These are phyloP conservation scores for Lutraria lutraria DNA, from an alignment of 2,888 invertebrate species.

Conservation along the genomic window DNA sequence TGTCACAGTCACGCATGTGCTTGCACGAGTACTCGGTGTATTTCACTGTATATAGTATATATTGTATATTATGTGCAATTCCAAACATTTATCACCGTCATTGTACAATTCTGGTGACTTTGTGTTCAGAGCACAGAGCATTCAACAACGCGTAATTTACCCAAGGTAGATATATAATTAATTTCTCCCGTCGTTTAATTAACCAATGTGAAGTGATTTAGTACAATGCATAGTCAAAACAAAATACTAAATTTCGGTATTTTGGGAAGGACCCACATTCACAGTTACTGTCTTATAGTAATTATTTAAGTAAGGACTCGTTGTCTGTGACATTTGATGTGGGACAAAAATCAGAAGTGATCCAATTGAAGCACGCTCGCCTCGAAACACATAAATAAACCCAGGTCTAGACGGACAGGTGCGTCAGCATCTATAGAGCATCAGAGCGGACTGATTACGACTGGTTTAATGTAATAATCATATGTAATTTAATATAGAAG, in stretches of 20 bases:
- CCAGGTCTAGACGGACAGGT: background rate
- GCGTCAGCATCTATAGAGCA: background rate
- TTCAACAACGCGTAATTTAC: too few species aligned
- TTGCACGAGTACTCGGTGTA: too few species aligned
- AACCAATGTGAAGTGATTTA: too few species aligned
- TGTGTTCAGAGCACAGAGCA: too few species aligned
- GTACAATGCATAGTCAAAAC: too few species aligned
- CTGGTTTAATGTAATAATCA: background rate
- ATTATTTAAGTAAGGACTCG: background rate
- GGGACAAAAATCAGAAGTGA: background rate
- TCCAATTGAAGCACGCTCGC: background rate
- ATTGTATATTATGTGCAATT: too few species aligned
- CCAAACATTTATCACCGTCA: too few species aligned
- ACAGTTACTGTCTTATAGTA: background rate
- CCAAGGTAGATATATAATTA: too few species aligned
- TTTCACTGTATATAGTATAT: too few species aligned
- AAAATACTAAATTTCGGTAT: background rate
- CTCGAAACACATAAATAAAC: background rate
- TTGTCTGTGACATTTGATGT: background rate
- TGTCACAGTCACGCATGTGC: too few species aligned
- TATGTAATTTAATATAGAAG: background rate
- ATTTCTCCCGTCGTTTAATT: too few species aligned
- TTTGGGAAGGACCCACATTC: background rate
- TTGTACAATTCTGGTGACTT: too few species aligned
- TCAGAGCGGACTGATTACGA: background rate